These are phyloP conservation scores for Caenorhabditis becei DNA, from an alignment of 2,888 invertebrate species.

Conservation along the genomic window DNA sequence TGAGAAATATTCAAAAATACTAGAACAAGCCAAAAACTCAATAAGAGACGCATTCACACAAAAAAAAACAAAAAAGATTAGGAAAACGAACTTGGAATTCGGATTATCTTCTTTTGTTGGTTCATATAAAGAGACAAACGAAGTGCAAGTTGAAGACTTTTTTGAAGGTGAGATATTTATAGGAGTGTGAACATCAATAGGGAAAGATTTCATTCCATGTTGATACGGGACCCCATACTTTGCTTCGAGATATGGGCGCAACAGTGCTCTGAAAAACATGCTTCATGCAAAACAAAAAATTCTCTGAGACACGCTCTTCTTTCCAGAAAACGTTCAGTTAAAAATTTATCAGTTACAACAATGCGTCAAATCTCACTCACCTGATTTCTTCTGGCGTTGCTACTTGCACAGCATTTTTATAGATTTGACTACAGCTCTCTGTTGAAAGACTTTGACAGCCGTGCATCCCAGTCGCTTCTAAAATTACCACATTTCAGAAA, in stretches of 20 bases:
- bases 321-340: no score
- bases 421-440: slow-evolving; percentile 65
- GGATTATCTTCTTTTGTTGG: slow-evolving; percentile 45
- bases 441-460: slow-evolving; percentile 60
- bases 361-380: slow-evolving; percentile 34
- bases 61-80: slow-evolving; percentile 10
- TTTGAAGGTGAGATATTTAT: slow-evolving; percentile 41
- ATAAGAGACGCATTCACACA: background rate
- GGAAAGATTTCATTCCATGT: slow-evolving; percentile 57
- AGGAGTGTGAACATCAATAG: slow-evolving; percentile 54
- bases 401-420: slow-evolving; percentile 69
- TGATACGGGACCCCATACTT: slow-evolving; percentile 61
- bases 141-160: slow-evolving; percentile 51
- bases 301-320: no score
- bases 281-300: slow-evolving; percentile 30
- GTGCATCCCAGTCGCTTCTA: slow-evolving; percentile 50
- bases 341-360: background rate
- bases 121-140: slow-evolving; percentile 59
- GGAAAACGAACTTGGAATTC: slow-evolving; percentile 51
- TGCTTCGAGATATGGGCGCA: slow-evolving; percentile 62
- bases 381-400: slow-evolving; percentile 78
- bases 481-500: background rate
- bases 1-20: no score
- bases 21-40: background rate
- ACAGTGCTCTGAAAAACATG: slow-evolving; percentile 53